These are phyloP conservation scores for Falco punctatus DNA, from an alignment of 2,113 vertebrate genomes.

Conservation along the genomic window DNA sequence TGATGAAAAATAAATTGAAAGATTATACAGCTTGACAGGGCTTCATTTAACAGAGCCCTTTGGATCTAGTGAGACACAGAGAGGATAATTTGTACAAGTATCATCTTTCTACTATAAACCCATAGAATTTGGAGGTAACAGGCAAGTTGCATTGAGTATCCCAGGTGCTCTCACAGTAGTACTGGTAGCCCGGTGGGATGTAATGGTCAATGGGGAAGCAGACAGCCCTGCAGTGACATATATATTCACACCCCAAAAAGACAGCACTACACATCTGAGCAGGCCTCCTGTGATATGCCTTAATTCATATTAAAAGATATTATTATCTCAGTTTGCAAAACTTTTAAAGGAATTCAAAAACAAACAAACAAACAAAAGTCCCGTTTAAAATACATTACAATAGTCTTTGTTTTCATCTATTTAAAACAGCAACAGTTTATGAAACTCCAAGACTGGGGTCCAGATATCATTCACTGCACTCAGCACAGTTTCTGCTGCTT, in stretches of 20 bases:
- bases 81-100: background rate
- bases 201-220: background rate
- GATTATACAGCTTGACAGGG: background rate
- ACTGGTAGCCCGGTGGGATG: background rate
- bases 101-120: background rate
- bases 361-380: background rate
- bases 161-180: background rate
- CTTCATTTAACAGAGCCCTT: background rate
- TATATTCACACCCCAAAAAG: background rate
- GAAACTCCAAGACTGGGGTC: background rate
- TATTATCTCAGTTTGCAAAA: background rate
- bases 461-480: background rate
- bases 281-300: background rate
- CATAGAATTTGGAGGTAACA: background rate
- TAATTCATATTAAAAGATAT: background rate
- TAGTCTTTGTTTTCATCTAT: background rate
- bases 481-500: background rate
- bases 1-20: background rate
- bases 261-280: background rate
- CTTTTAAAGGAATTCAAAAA: background rate
- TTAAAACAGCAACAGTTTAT: background rate
- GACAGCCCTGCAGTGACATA: background rate
- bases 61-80: background rate
- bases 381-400: background rate
- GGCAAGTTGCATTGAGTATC: background rate